Conservation (phyloP, 2,113 vertebrate species). For the Tyrannus savana region DNA sequence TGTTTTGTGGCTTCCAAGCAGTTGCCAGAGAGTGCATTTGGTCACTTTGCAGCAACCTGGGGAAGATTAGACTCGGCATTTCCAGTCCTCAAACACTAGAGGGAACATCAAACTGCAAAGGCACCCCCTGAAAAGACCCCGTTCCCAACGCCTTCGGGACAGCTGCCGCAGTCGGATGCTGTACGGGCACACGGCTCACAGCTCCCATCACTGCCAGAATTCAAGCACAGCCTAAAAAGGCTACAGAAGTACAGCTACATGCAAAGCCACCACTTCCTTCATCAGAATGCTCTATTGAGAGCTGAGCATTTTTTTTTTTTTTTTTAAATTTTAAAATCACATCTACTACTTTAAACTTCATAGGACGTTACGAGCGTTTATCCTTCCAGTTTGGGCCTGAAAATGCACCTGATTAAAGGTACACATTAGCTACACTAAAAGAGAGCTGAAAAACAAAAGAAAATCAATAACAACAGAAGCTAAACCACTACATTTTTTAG, state of each 20-base stretch:
- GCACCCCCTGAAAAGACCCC: not conserved
- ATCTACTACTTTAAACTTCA: not conserved
- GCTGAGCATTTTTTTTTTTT: not conserved
- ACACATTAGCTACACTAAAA: not conserved
- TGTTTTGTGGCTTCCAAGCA: not conserved
- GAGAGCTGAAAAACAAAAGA: not conserved
- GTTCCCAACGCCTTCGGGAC: rapidly evolving
- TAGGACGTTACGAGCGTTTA: not conserved
- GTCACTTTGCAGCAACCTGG: not conserved
- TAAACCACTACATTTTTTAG: not conserved
- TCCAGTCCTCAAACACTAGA: conserved; percentile 46
- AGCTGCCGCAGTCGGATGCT: rapidly evolving
- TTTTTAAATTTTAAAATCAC: not conserved
- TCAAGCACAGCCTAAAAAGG: not conserved
- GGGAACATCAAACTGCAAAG: conserved; percentile 43
- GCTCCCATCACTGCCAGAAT: not conserved
- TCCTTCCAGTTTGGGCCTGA: not conserved
- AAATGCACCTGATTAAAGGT: not conserved
- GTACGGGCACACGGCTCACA: rapidly evolving
- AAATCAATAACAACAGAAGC: not conserved
- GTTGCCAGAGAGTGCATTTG: not conserved
- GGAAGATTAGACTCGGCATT: not conserved
- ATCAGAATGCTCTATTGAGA: not conserved
- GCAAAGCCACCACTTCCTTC: not conserved
- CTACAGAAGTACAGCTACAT: not conserved